Base-by-base conservation (phyloP, 2,797 vertebrate species). In the Sciurus carolinensis region DNA sequence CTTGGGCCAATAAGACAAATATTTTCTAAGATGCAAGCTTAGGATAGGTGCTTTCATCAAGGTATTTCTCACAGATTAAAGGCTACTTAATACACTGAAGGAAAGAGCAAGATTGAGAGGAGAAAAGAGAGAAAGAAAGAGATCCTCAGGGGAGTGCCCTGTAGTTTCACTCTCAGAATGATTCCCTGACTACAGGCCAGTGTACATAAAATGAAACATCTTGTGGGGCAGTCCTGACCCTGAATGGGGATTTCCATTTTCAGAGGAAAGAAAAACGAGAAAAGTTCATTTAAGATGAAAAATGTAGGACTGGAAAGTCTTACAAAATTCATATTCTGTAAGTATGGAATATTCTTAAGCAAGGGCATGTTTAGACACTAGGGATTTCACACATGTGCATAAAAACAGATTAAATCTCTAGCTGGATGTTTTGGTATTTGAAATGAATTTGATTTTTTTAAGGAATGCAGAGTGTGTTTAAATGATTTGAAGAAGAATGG, bases 391-490 rank as follows among this genome's bases (percentile, higher is more conserved):
- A 97, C 82, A 52, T 98, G 75, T 97, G 96, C 79, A 28, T 97
- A 97, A 95, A 96, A 90, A 93, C 89, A 97, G 96, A 98, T 98
- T 98, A 98, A 97, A 97, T 97, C 97, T 97, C 92, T 93, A 76
- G 97, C 97, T 97, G 42, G 94, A 95, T 67, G 42, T 82, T 96
- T 95, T 81, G 94, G 97, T 97, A 98, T 97, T 98, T 96, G 73
- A 96, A 98, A 96, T 95, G 93, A 97, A 97, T 97, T 97, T 98
- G 95, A 96, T 98, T 98, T 71, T 44, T 69, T 98, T 98, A 91
- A 98, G 95, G 97, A 98, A 98, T 98, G 97, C 93, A 93, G 96
- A 95, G 95, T 98, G 95, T 96, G 97, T 98, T 98, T 98, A 98
- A 98, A 95, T 92, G 92, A 95, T 98, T 97, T 97, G 98, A 97